These are phyloP conservation scores for Phalacrocorax aristotelis DNA, from an alignment of 2,113 vertebrate species.

Conservation along the genomic window DNA sequence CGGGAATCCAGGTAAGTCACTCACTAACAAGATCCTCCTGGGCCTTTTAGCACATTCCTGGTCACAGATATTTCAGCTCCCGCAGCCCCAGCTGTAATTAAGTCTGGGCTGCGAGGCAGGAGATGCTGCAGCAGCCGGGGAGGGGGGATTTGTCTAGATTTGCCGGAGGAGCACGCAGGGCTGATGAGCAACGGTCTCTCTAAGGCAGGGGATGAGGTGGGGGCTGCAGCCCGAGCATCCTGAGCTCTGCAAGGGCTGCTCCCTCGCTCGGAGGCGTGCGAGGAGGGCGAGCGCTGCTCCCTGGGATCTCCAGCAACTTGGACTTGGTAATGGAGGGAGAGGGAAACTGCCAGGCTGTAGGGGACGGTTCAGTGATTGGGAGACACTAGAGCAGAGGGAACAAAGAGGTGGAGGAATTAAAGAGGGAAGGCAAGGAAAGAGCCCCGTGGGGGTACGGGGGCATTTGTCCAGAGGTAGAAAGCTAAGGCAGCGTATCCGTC, in stretches of 20 bases:
- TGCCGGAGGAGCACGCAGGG: neutral
- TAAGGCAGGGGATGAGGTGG: neutral
- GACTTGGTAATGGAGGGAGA: neutral
- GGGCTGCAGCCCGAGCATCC: neutral
- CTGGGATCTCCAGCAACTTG: neutral
- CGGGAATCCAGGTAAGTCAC: neutral
- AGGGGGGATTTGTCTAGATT: neutral
- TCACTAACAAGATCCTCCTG: conserved; percentile 23
- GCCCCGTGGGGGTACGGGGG: accelerated
- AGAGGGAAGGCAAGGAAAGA: neutral
- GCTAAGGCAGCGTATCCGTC: neutral
- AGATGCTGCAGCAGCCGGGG: neutral
- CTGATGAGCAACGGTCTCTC: neutral
- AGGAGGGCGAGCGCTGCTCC: neutral
- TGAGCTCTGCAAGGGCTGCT: neutral
- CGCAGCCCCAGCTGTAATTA: conserved; percentile 47
- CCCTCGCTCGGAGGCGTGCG: neutral
- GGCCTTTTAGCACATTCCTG: conserved; percentile 40
- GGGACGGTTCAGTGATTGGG: neutral
- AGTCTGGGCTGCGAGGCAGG: conserved; percentile 2
- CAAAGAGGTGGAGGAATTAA: neutral
- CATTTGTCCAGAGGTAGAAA: neutral
- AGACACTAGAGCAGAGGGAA: neutral
- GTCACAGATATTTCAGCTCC: conserved; percentile 19
- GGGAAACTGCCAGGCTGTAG: neutral